Evolutionary conservation across 2,888 invertebrate genomes (phyloP), one percentile per base, ranked within the genome.

Genomic region (Sesia bembeciformis): DNA sequence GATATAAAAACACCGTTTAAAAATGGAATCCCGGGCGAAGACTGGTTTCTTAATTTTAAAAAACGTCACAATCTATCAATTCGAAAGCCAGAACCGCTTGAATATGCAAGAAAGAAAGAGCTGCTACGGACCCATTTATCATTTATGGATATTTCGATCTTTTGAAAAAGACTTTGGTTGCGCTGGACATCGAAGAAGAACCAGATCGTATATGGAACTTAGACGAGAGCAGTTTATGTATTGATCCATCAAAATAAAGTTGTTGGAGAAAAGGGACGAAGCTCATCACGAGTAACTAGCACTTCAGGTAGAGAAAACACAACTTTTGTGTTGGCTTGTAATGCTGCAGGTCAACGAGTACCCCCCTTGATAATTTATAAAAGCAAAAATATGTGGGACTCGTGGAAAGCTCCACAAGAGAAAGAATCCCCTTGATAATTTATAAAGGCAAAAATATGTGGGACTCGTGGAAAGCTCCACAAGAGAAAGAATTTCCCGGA

Each of bases 401-500:
- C 41, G 6, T 41, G 41, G 41, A 53, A 23, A 8, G 42, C 8
- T 52, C 39, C 49, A 43, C 49, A 46, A 54, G 52, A 54, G 8
- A 39, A 54, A 51, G 54, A 52, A 54, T 54, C n/a, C n/a, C n/a
- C n/a, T n/a, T n/a, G n/a, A n/a, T n/a, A n/a, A n/a, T n/a, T 40
- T 52, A n/a, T n/a, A n/a, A n/a, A n/a, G n/a, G n/a, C n/a, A n/a
- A n/a, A n/a, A n/a, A n/a, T n/a, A n/a, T n/a, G n/a, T n/a, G n/a
- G n/a, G n/a, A n/a, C n/a, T n/a, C n/a, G n/a, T n/a, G n/a, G n/a
- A 55, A 39, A 7, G 40, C 7, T 51, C 8, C 43, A 49, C 41
- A 51, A 54, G 51, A 54, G 8, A 41, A 53, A 53, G 53, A 52
- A 54, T 54, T 41, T 52, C 54, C 54, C 39, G 54, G 54, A 5